Evolutionary conservation across 2,797 vertebrate genomes (phyloP).

Genomic region (Macroramphosus scolopax): DNA sequence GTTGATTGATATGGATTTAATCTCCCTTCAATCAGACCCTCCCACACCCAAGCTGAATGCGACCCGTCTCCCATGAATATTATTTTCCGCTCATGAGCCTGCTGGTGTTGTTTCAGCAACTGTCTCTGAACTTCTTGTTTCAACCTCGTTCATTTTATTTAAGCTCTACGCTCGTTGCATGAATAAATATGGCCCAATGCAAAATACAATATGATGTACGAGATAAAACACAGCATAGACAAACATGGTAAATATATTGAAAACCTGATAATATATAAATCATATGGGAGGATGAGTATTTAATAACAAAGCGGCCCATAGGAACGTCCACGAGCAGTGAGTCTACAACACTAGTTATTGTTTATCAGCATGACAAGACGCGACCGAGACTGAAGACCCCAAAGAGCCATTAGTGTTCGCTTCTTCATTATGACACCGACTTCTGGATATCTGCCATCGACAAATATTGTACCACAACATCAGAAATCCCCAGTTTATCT

Average conservation of each 20-base stretch:
- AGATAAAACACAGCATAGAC: no score
- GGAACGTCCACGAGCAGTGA: conserved; percentile 28
- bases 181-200: no score
- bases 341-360: conserved; percentile 32
- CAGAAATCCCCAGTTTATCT: conserved; percentile 63
- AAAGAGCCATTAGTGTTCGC: conserved; percentile 65
- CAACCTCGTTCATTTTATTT: no score
- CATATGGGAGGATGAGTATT: conserved; percentile 37
- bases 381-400: conserved; percentile 46
- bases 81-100: no score
- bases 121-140: no score
- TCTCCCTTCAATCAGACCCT: conserved; percentile 23
- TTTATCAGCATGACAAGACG: conserved; percentile 54
- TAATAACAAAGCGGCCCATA: conserved; percentile 14
- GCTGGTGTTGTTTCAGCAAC: no score
- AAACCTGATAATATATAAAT: no score
- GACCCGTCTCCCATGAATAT: conserved; percentile 24
- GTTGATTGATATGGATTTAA: conserved; percentile 46
- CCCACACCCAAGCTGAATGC: not conserved
- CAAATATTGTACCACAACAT: conserved; percentile 68
- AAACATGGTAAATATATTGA: no score
- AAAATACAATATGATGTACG: no score
- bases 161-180: no score
- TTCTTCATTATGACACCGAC: conserved; percentile 68
- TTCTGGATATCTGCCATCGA: conserved; percentile 70